Conservation (phyloP, 2,888 invertebrate species). For the Drosophila kanekoi region DNA sequence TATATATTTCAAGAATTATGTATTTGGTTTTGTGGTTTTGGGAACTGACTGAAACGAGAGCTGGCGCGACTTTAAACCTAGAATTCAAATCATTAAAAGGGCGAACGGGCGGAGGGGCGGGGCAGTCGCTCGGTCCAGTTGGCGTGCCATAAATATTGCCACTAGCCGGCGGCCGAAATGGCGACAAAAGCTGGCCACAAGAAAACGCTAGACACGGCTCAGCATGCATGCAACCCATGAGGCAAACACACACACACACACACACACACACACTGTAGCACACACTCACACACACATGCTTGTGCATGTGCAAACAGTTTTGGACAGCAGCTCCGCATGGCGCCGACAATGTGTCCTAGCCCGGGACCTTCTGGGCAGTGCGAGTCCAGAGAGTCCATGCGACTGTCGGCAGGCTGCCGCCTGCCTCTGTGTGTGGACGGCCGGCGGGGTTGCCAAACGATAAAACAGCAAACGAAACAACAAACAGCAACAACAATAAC, state of each 20-base stretch:
- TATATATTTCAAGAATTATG: conserved; percentile 63
- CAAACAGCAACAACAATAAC: conserved; percentile 18
- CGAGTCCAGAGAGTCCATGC: conserved; percentile 24
- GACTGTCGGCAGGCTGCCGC: conserved; percentile 31
- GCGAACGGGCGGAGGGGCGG: no score
- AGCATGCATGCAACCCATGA: conserved; percentile 45
- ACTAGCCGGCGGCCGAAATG: conserved; percentile 49
- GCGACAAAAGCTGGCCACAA: conserved; percentile 56
- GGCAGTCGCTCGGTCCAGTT: conserved; percentile 58
- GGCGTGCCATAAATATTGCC: conserved; percentile 66
- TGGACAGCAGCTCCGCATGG: conserved; percentile 54
- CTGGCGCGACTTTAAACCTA: conserved; percentile 35
- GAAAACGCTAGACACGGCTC: conserved; percentile 51
- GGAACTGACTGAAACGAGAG: conserved; percentile 48
- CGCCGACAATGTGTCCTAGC: conserved; percentile 43
- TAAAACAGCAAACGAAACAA: conserved; percentile 51
- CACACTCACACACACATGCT: conserved; percentile 5
- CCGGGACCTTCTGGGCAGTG: conserved; percentile 4
- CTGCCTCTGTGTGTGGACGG: conserved; percentile 31
- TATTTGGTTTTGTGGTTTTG: conserved; percentile 54
- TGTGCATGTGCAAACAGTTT: conserved; percentile 52
- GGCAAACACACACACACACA: conserved; percentile 21
- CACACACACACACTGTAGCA: conserved; percentile 7
- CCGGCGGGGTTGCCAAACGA: conserved; percentile 53
- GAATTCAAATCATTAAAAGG: conserved; percentile 64